A percentile compares a stretch with the other conserved stretches of the same genome.
Conservation (phyloP, 2,113 vertebrate genomes). For the Corythornis vintsioides region DNA sequence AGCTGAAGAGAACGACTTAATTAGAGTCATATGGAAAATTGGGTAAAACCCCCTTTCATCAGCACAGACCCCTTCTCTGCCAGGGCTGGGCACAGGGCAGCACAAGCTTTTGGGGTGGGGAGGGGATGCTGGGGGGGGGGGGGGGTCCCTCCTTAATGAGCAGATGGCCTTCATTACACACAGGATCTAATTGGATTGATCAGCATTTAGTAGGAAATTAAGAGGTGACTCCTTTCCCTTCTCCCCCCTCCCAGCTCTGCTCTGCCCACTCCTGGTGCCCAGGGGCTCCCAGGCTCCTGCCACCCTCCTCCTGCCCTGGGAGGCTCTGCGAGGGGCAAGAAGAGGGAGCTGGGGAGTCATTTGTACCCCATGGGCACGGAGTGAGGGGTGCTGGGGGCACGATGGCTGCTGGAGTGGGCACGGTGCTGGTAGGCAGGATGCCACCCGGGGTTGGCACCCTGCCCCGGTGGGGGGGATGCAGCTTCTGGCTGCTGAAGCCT, state of each 20-base stretch:
- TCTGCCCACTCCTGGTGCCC: not conserved
- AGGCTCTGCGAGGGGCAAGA: not conserved
- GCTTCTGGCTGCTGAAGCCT: not conserved
- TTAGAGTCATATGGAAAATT: conserved; percentile 58
- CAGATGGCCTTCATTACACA: conserved; percentile 81
- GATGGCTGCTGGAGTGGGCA: not conserved
- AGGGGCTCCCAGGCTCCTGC: not conserved
- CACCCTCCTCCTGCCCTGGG: not conserved
- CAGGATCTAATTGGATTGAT: conserved; percentile 76
- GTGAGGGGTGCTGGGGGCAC: too few relatives aligned
- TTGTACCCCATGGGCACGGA: rapidly evolving
- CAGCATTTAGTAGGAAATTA: conserved; percentile 78
- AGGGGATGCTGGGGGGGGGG: not conserved
- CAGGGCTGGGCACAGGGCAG: not conserved
- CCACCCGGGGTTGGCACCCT: too few relatives aligned
- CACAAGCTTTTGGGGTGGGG: not conserved
- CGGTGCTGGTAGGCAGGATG: too few relatives aligned
- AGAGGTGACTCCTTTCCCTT: not conserved
- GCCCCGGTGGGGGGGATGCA: not conserved
- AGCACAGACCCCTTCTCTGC: not conserved
- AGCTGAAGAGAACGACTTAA: conserved; percentile 63
- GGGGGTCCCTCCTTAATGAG: not conserved
- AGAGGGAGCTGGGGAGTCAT: not conserved
- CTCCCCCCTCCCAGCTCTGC: not conserved
- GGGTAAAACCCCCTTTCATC: not conserved